phyloP scores from a whole-genome alignment of 2,113 vertebrate genomes.

The Laticauda laticaudata region DNA sequence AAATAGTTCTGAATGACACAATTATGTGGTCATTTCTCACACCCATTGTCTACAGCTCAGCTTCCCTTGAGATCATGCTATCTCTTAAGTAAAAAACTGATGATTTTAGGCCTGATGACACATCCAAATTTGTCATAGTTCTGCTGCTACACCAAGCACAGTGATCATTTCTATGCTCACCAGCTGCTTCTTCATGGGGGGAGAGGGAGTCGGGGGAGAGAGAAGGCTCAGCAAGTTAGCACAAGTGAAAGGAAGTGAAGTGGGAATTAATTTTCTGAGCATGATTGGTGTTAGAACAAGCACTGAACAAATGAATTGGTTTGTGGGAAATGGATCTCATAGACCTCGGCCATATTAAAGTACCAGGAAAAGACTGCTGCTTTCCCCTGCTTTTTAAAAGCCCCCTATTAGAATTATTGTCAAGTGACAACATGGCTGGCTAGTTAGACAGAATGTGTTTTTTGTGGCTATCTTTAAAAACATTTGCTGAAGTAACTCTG shows the following conservation, averaged over 20 bases:
- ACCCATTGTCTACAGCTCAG: background rate
- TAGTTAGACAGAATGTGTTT: background rate
- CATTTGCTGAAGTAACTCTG: background rate
- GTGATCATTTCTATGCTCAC: background rate
- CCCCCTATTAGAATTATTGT: background rate
- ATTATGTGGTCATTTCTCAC: background rate
- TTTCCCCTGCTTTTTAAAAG: background rate
- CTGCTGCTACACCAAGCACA: background rate
- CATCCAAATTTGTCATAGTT: background rate
- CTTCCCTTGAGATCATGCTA: background rate
- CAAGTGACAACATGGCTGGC: background rate
- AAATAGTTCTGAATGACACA: background rate
- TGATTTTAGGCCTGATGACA: background rate
- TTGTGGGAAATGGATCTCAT: background rate
- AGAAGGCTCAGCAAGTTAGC: background rate
- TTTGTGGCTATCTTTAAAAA: background rate
- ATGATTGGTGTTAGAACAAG: background rate
- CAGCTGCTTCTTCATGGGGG: background rate
- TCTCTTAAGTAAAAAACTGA: background rate
- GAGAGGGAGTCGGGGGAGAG: background rate
- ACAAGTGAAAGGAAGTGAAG: background rate
- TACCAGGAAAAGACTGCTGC: background rate
- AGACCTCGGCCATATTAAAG: background rate
- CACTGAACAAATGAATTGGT: background rate
- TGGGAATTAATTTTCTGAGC: conserved; percentile 8